Evolutionary conservation across 2,797 vertebrate species (phyloP), one percentile per base, ranked within the genome.

Genomic region (Pampus argenteus): DNA sequence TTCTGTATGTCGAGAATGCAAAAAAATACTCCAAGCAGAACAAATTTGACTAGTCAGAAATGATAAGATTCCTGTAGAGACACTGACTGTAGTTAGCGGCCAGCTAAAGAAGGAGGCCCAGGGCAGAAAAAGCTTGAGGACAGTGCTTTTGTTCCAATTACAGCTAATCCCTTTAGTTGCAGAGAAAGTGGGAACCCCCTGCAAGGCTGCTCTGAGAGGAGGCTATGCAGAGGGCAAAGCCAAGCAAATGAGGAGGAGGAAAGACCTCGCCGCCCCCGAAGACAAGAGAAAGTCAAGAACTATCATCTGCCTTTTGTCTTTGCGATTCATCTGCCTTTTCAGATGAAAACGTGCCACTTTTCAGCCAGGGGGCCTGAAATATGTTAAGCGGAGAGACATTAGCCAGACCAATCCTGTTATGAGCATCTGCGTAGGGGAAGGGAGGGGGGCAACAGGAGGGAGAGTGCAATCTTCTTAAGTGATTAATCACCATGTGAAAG

Each of bases 401-500:
- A 92, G 86, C 86, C 89, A 89, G 86, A 90, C 81, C 92, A 93
- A 93, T 93, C 93, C 91, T 93, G 91, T 94, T 94, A 94, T 88
- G 81, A 79, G 84, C 85, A 86, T 87, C 84, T 81, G 77, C 20
- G 56, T 66, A 62, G 68, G 65, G 58, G 36, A n/a, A 1, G 49
- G 44, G 50, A 2, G 20, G 50, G 50, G n/a, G 34, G 48, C 4
- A 9, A 9, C 7, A 31, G 14, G 25, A 34, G 44, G 68, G 79
- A 14, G 71, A 67, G 57, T 7, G 23, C 86, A 92, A 91, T 92
- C 91, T 93, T 81, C 92, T 94, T 93, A 93, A 91, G 93, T 89
- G 87, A 92, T 93, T 93, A 92, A 93, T 94, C 92, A 88, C 81
- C 89, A 94, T 93, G 89, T 91, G 90, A 93, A 94, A 93, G 89